These are phyloP conservation scores for Drosophila pectinifera DNA, from an alignment of 1,140 invertebrate species.

Conservation along the genomic window DNA sequence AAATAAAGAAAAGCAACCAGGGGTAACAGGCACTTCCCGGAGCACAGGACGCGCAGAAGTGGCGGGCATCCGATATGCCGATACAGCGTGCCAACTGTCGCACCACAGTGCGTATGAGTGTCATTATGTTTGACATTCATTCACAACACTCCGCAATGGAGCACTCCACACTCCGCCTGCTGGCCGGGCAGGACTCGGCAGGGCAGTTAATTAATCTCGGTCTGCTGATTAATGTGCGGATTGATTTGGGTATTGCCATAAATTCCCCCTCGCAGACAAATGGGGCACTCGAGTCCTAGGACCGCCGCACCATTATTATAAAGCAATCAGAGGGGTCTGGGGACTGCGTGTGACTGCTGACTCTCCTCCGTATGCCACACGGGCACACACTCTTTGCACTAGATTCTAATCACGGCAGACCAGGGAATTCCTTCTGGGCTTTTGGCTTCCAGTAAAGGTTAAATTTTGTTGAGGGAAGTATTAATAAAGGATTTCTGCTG, in stretches of 20 bases:
- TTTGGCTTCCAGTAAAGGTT: conserved; percentile 31
- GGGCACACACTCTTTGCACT: conserved; percentile 12
- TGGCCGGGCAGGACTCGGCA: not conserved
- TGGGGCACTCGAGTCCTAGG: conserved; percentile 23
- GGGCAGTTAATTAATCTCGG: conserved; percentile 69
- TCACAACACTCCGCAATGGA: conserved; percentile 55
- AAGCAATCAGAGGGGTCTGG: conserved; percentile 18
- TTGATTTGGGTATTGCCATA: conserved; percentile 63
- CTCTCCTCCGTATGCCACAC: not conserved
- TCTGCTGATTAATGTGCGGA: conserved; percentile 70
- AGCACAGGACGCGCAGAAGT: conserved; percentile 23
- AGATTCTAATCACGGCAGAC: conserved; percentile 26
- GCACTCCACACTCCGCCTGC: not conserved
- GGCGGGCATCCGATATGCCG: conserved; percentile 17
- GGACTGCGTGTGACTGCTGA: conserved; percentile 3
- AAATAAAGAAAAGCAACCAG: not conserved
- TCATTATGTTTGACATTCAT: conserved; percentile 77
- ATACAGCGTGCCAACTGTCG: conserved; percentile 55
- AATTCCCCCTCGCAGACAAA: conserved; percentile 42
- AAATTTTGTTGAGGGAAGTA: conserved; percentile 3
- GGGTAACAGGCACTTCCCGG: not conserved
- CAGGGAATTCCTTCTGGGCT: conserved; percentile 4
- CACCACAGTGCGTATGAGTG: conserved; percentile 77
- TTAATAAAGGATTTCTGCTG: too few species aligned
- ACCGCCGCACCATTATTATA: conserved; percentile 20